phyloP scores from a whole-genome alignment of 2,113 vertebrate species.

The Gallinago paraguaiae region DNA sequence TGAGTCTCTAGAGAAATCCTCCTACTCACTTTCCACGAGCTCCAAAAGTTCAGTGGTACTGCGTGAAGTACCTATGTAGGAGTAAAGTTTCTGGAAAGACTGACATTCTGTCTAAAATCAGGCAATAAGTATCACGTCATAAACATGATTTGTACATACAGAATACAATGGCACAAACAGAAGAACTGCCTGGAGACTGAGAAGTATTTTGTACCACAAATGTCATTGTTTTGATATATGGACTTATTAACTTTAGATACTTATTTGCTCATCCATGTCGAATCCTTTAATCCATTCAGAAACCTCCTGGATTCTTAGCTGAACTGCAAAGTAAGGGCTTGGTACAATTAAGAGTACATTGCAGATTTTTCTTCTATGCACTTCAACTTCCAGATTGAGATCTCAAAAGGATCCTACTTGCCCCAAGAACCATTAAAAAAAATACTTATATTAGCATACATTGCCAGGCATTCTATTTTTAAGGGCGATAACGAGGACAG shows the following conservation, averaged over 20 bases:
- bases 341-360: background rate
- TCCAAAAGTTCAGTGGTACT: background rate
- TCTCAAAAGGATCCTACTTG: background rate
- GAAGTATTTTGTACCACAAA: background rate
- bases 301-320: background rate
- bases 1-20: background rate
- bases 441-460: background rate
- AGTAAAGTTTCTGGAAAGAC: background rate
- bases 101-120: background rate
- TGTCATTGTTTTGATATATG: background rate
- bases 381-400: background rate
- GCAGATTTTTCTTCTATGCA: background rate
- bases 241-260: background rate
- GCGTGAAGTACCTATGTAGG: background rate
- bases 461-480: background rate
- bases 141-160: background rate
- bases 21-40: constrained; percentile 6
- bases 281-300: background rate
- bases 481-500: background rate
- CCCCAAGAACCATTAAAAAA: background rate
- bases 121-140: background rate
- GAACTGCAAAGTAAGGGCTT: background rate
- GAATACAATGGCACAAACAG: background rate
- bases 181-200: background rate
- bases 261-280: background rate